A percentile compares a stretch with the other conserved stretches of the same genome.
Conservation (phyloP, 2,888 invertebrate genomes). For the Eulithis prunata region DNA sequence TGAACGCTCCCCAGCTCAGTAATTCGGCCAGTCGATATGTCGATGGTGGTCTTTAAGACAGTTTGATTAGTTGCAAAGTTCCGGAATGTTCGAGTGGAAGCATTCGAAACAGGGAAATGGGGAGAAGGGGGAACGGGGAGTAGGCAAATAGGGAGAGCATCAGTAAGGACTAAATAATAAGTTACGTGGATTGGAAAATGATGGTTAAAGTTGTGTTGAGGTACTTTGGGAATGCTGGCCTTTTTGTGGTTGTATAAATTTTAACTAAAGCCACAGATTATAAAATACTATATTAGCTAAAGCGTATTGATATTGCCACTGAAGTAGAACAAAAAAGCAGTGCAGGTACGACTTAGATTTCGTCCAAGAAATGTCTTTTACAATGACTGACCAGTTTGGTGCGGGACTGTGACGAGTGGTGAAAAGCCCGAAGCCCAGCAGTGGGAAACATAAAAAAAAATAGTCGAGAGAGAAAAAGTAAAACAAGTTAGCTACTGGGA, state of each 20-base stretch:
- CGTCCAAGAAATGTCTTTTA: too few species aligned
- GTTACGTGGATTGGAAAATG: conserved; percentile 24
- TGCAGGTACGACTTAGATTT: too few species aligned
- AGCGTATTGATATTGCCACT: too few species aligned
- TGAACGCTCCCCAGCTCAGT: conserved; percentile 48
- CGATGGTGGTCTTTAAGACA: conserved; percentile 70
- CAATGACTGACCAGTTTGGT: too few species aligned
- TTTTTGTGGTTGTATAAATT: background rate
- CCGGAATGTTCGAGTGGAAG: conserved; percentile 43
- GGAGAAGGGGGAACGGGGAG: conserved; percentile 20
- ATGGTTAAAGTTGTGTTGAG: conserved; percentile 21
- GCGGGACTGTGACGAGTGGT: too few species aligned
- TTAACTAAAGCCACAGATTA: too few species aligned
- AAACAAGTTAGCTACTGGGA: too few species aligned
- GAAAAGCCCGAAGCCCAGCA: too few species aligned
- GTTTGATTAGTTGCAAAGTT: conserved; percentile 75
- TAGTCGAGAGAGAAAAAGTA: too few species aligned
- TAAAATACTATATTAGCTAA: too few species aligned
- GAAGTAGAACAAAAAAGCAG: too few species aligned
- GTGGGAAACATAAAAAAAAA: too few species aligned
- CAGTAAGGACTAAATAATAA: conserved; percentile 25
- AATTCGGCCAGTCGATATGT: conserved; percentile 69
- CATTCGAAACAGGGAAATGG: conserved; percentile 30
- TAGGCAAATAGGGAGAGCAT: conserved; percentile 19
- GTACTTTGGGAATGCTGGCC: background rate